Evolutionary conservation across 1,140 invertebrate genomes (phyloP), one percentile per base, ranked within the genome.

Genomic region (Pogonomyrmex barbatus): DNA sequence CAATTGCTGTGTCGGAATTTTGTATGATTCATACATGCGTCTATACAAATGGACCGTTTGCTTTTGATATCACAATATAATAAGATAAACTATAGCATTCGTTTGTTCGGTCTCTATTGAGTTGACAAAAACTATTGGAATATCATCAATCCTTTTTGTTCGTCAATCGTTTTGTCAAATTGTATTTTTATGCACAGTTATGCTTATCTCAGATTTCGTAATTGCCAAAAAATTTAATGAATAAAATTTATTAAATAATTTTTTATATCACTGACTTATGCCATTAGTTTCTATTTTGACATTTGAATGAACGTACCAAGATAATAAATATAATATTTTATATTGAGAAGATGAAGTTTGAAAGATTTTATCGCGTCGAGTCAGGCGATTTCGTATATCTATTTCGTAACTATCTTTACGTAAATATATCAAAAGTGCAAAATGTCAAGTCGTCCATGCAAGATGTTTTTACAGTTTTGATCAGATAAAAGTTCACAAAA

Each of bases 351-450:
- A 45, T 60, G 54, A 60, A 71, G 45, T 45, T 79, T 33, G 63
- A 85, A 70, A 78, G 60, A 60, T 63, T 33, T 87, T 84, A 87
- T 87, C 79, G 60, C 39, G 42, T 73, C 30, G 56, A 56, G 77
- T 86, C 77, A 86, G 63, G 47, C 71, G 47, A 63, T 88, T 84
- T 88, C 45, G 47, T 70, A 87, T 10, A 30, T 42, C 47, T 30
- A 85, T 89, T 84, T 89, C 86, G 67, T 73, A 89, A 89, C 77
- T 30, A 67, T 75, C 50, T 85, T 89, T 87, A 68, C 79, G 88
- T 75, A 89, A 89, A 87, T 83, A 75, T 42, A 52, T 50, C 78
- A 78, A 87, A 52, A 87, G 87, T 78, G 85, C 85, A 88, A 86
- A 62, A 65, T 86, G 84, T 81, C 86, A 76, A 71, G 86, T 77